Percentiles rank a stretch among this genome's conserved stretches.
Evolutionary conservation across 2,113 vertebrate genomes (phyloP).

Genomic region (Oceanodroma tethys): DNA sequence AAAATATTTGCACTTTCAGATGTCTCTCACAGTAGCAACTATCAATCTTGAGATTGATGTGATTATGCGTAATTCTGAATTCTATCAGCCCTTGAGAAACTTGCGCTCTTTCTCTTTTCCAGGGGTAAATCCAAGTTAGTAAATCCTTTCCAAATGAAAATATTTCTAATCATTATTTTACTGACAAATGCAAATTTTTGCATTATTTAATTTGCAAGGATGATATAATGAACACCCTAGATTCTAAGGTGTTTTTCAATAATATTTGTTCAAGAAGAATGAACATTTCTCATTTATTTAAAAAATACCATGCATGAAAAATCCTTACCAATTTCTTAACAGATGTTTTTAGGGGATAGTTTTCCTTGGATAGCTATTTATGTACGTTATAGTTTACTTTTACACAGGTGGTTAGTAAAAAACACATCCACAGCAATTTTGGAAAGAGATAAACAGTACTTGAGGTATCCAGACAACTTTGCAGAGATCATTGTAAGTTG

Average conservation of each 20-base stretch:
- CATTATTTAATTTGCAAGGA: background rate
- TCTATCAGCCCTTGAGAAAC: background rate
- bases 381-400: background rate
- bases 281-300: background rate
- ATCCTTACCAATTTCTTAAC: background rate
- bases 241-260: background rate
- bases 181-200: background rate
- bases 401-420: background rate
- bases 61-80: background rate
- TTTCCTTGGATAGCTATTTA: background rate
- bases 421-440: background rate
- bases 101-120: background rate
- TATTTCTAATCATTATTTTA: background rate
- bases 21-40: background rate
- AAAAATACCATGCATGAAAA: background rate
- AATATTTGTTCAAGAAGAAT: background rate
- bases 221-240: background rate
- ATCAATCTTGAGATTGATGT: background rate
- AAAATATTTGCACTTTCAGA: constrained; percentile 11
- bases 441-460: background rate
- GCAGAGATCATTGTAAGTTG: background rate
- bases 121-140: background rate
- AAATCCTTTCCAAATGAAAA: background rate
- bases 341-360: background rate
- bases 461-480: background rate